Evolutionary conservation across 2,113 vertebrate species (phyloP), one percentile per base, ranked within the genome.

Genomic region (Mobula birostris): DNA sequence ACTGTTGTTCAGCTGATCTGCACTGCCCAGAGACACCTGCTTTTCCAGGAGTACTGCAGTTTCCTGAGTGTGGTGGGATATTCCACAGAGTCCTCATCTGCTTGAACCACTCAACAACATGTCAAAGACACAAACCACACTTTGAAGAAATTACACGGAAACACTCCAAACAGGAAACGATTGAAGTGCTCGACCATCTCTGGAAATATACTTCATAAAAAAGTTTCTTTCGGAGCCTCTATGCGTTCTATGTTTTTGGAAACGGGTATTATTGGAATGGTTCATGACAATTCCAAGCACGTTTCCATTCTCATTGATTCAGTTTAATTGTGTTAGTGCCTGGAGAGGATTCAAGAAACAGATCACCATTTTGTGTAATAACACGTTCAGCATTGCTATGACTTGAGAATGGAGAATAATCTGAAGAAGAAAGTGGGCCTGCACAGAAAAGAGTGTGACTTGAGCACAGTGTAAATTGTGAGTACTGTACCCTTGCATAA

Each of bases 61-160:
- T 68, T n/a, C 14, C 85, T 90, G 85, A 90, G 85, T 21, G 61
- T 90, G 85, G n/a, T 14, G 85, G 66, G 85, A 90, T 68, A 90
- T 29, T 90, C 85, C 12, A 7, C 85, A 90, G 61, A 32, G 61
- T 66, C n/a, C 58, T 66, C 85, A 90, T 90, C 61, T 90, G 85
- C 32, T 58, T 90, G 29, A 90, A 90, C 29, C 61, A 90, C 61
- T 90, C 32, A 68, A 2, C 61, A 68, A 32, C 85, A 90, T 66
- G 85, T 66, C 85, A 90, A 90, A 90, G 29, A 36, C 85, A 12
- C 48, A 85, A 83, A 9, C 48, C 80, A 83, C 80, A 68, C 61
- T 68, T 90, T 68, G n/a, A 90, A 90, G 85, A 90, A 90, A 90
- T 90, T 66, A 90, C 12, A 90, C 14, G 63, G 56, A 58, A 85